Percentiles rank a stretch among this genome's conserved stretches.
phyloP scores from a whole-genome alignment of 2,888 invertebrate genomes.

The Drosophila putrida region DNA sequence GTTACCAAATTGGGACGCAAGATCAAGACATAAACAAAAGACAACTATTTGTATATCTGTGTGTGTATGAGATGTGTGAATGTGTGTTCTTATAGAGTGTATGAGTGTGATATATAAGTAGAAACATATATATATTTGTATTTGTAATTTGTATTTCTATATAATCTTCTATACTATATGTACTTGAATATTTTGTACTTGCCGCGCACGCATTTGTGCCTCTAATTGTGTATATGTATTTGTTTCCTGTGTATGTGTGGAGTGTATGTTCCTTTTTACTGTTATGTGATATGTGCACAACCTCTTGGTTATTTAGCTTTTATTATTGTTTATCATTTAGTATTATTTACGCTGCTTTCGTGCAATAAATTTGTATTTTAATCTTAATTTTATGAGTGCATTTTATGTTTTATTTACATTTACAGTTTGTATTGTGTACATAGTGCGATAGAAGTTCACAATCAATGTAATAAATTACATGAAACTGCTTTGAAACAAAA shows the following conservation, averaged over 20 bases:
- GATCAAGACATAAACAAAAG: conserved; percentile 82
- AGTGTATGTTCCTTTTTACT: conserved; percentile 48
- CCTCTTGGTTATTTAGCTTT: conserved; percentile 28
- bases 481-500: conserved; percentile 45
- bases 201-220: conserved; percentile 31
- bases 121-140: conserved; percentile 48
- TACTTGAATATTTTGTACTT: conserved; percentile 63
- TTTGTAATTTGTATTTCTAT: conserved; percentile 47
- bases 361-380: conserved; percentile 28
- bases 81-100: conserved; percentile 30
- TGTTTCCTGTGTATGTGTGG: conserved; percentile 24
- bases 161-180: conserved; percentile 20
- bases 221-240: conserved; percentile 20
- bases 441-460: conserved; percentile 57
- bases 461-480: conserved; percentile 68
- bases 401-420: conserved; percentile 7
- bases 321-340: conserved; percentile 36
- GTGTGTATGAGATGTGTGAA: conserved; percentile 16
- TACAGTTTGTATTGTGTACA: conserved; percentile 41
- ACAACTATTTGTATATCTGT: conserved; percentile 29
- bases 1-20: conserved; percentile 84
- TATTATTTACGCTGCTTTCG: conserved; percentile 40
- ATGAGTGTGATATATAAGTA: conserved; percentile 44
- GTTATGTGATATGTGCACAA: conserved; percentile 57
- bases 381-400: conserved; percentile 3